phyloP scores from a whole-genome alignment of 1,140 invertebrate species.

The Drosophila miranda region DNA sequence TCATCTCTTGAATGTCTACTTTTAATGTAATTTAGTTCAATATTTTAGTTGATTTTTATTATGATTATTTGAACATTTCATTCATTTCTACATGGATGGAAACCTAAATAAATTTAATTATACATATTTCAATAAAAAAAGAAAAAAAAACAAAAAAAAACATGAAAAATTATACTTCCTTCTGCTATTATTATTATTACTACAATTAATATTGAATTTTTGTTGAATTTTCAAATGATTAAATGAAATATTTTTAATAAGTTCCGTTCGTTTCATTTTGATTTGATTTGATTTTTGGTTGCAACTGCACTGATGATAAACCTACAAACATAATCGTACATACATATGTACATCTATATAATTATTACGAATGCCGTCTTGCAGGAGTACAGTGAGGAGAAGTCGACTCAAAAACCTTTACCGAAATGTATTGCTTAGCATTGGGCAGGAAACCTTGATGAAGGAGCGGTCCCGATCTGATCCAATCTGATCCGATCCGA shows the following conservation, averaged over 20 bases:
- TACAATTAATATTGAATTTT: slow-evolving; percentile 80
- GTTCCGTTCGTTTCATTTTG: slow-evolving; percentile 28
- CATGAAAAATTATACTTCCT: slow-evolving; percentile 57
- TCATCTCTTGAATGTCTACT: slow-evolving; percentile 65
- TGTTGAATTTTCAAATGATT: slow-evolving; percentile 82
- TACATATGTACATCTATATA: not conserved
- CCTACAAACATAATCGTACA: slow-evolving; percentile 2
- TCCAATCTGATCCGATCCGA: not conserved
- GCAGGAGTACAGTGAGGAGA: slow-evolving; percentile 50
- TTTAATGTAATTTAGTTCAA: slow-evolving; percentile 82
- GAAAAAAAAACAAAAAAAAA: slow-evolving; percentile 42
- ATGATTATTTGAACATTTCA: slow-evolving; percentile 69
- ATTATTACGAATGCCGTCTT: slow-evolving; percentile 46
- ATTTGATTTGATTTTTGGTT: slow-evolving; percentile 19
- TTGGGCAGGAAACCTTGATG: slow-evolving; percentile 27
- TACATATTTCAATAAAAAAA: slow-evolving; percentile 61
- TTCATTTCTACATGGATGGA: slow-evolving; percentile 41
- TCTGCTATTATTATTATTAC: slow-evolving; percentile 77
- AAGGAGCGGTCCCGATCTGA: slow-evolving; percentile 8
- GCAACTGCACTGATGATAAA: slow-evolving; percentile 30
- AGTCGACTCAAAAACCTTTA: slow-evolving; percentile 32
- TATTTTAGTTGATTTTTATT: slow-evolving; percentile 82
- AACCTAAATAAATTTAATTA: slow-evolving; percentile 77
- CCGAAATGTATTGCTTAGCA: slow-evolving; percentile 58
- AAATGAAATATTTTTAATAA: slow-evolving; percentile 77